Conservation (phyloP, 2,888 invertebrate species). For the Rotaria sp. region DNA sequence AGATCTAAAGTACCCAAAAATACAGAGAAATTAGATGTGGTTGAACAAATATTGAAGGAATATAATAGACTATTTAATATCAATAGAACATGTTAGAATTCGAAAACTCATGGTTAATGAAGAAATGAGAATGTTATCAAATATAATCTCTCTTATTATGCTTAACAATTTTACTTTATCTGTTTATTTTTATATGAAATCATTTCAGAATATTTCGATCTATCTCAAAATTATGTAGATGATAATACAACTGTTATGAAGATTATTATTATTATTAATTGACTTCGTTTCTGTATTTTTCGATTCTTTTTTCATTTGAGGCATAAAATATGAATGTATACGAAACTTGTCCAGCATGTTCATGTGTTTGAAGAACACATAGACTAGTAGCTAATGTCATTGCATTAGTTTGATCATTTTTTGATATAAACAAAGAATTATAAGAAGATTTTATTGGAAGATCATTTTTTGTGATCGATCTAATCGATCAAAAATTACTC, state of each 20-base stretch:
- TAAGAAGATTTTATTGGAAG: background rate
- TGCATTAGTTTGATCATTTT: background rate
- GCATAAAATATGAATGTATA: background rate
- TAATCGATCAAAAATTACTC: background rate
- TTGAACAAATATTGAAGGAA: too few species aligned
- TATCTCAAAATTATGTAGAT: background rate
- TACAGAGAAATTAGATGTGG: too few species aligned
- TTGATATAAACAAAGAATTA: background rate
- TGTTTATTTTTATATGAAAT: background rate
- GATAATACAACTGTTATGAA: background rate
- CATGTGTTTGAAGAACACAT: background rate
- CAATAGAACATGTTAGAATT: too few species aligned
- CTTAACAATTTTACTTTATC: background rate
- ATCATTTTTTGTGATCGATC: background rate
- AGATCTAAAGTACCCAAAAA: background rate
- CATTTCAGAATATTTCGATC: background rate
- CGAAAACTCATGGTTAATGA: too few species aligned
- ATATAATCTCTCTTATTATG: background rate
- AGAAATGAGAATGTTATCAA: too few species aligned
- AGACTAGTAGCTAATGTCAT: background rate
- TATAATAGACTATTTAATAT: too few species aligned
- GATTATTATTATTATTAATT: background rate
- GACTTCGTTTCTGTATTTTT: background rate
- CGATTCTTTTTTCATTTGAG: background rate
- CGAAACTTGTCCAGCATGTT: constrained; percentile 3